These are phyloP conservation scores for Propithecus coquereli DNA, from an alignment of 2,113 vertebrate genomes.

Conservation along the genomic window DNA sequence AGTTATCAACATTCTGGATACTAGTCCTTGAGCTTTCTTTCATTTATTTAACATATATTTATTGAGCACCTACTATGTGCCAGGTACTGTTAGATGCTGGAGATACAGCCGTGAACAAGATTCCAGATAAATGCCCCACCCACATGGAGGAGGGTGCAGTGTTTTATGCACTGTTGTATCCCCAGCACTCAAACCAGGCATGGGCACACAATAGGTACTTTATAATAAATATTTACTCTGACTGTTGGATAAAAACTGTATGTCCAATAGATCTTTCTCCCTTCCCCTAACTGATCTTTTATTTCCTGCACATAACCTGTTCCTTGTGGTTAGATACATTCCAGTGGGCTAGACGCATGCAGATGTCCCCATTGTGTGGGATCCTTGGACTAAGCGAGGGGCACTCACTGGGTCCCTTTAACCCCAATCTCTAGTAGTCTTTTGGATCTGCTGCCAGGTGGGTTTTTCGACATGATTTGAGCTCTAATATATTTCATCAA, in stretches of 20 bases:
- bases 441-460: neutral
- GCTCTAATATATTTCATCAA: neutral
- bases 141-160: neutral
- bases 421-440: neutral
- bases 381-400: neutral
- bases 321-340: neutral
- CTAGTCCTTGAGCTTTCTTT: neutral
- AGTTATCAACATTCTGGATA: neutral
- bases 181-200: neutral
- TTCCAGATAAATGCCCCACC: neutral
- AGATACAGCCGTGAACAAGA: neutral
- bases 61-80: neutral
- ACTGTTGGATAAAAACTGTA: neutral
- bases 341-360: neutral
- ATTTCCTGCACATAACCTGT: neutral
- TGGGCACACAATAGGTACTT: neutral
- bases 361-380: neutral
- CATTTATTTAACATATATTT: neutral
- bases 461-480: neutral
- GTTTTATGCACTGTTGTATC: neutral
- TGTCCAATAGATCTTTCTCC: neutral
- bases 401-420: neutral
- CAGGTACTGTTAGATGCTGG: neutral
- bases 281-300: neutral
- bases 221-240: neutral